A percentile compares a stretch with the other conserved stretches of the same genome.
phyloP scores from a whole-genome alignment of 2,888 invertebrate genomes.

The Sympetrum striolatum region DNA sequence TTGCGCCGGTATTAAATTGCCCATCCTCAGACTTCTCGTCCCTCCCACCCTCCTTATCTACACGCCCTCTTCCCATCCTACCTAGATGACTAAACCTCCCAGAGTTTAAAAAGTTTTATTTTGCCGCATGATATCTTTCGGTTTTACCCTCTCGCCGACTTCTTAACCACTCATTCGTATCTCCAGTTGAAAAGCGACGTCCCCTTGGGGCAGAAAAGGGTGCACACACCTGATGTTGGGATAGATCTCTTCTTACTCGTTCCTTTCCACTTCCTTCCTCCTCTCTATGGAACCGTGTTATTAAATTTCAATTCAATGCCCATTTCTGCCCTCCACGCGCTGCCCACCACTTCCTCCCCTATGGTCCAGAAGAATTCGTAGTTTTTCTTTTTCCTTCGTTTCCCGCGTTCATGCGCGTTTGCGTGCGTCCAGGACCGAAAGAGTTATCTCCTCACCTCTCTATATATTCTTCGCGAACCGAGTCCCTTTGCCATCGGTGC shows the following conservation, averaged over 20 bases:
- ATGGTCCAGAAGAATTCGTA: not conserved
- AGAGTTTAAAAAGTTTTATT: not conserved
- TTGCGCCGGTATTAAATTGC: not conserved
- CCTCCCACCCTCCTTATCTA: not conserved
- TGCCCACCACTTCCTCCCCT: not conserved
- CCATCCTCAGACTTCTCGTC: not conserved
- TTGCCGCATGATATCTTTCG: not conserved
- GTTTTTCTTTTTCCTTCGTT: not conserved
- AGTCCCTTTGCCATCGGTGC: not conserved
- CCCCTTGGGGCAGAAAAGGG: not conserved
- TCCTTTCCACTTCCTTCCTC: not conserved
- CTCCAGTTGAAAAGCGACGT: not conserved
- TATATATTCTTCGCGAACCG: not conserved
- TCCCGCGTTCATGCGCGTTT: not conserved
- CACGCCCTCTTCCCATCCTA: not conserved
- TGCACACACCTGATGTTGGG: not conserved
- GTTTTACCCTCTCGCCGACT: not conserved
- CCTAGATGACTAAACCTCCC: not conserved
- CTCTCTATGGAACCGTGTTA: not conserved
- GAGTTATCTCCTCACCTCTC: not conserved
- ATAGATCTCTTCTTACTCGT: not conserved
- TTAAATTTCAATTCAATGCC: not conserved
- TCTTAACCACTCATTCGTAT: not conserved
- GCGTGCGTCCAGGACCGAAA: not conserved
- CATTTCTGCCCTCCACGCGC: not conserved